Conservation (phyloP, 2,113 vertebrate species). For the Cettia cetti region DNA sequence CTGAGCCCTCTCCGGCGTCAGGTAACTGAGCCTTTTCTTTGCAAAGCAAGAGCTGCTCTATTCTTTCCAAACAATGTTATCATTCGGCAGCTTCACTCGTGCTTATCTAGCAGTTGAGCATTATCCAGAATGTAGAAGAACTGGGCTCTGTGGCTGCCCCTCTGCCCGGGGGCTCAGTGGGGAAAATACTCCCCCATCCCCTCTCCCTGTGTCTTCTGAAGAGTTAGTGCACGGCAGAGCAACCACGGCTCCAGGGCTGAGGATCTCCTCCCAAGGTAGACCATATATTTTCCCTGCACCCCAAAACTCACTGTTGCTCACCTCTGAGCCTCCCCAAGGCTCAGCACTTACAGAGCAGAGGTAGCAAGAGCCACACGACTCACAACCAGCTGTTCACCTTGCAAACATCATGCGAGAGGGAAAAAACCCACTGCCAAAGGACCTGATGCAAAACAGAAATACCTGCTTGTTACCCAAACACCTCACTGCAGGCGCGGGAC, state of each 20-base stretch:
- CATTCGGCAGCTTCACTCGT: neutral
- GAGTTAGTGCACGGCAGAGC: neutral
- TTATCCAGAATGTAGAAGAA: constrained; percentile 48
- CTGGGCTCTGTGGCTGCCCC: neutral
- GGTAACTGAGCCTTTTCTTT: constrained; percentile 7
- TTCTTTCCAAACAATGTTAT: constrained; percentile 60
- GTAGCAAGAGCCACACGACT: neutral
- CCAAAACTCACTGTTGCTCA: neutral
- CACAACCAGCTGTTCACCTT: neutral
- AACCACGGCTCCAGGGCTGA: neutral
- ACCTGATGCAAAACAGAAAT: neutral
- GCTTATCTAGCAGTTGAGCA: constrained; percentile 39
- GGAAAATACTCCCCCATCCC: neutral
- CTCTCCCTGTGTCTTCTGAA: neutral
- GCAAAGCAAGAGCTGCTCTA: constrained; percentile 10
- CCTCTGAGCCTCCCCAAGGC: too few species aligned
- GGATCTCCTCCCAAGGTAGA: neutral
- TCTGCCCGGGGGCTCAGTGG: neutral
- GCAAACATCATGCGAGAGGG: neutral
- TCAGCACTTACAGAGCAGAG: neutral
- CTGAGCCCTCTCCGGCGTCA: neutral
- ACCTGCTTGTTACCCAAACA: neutral
- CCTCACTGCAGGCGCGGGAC: neutral
- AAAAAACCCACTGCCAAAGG: fast-evolving
- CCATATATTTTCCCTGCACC: neutral